Base-by-base conservation (phyloP, 1,140 invertebrate genomes). In the Patella vulgata region DNA sequence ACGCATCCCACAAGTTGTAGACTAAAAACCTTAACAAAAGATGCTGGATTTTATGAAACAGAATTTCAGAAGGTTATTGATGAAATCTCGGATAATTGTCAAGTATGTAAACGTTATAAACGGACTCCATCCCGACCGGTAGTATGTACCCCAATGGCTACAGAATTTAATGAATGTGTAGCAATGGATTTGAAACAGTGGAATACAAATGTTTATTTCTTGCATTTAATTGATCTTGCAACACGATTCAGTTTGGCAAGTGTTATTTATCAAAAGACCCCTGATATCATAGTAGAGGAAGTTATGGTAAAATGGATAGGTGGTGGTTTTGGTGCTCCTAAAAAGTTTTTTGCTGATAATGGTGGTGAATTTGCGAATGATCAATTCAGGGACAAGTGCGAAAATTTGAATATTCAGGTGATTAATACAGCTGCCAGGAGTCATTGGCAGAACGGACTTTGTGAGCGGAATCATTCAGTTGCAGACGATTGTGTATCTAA, bases 161-260 rank as follows among this genome's bases (percentile, higher is more conserved):
- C 58, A 17, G 58, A 52, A 33, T 59, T 50, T 2, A 59, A 51
- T 51, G 58, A 59, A 39, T 25, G 25, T 42, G 56, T 53, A 8
- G 51, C 51, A 8, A 25, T 53, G 31, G 51, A 53, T 33, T 28
- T 53, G 14, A 11, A 53, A 11, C 8, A 53, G 51, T 31, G 11
- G 14, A 14, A 23, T 11, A 12, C 11, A 11, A 17, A 9, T 6
- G 17, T 12, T 9, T 53, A 14, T 11, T 53, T 30, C 11, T 23
- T 53, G 17, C 30, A 53, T 31, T 11, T 53, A 11, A 53, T 53
- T 53, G 51, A 53, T 33, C 12, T 53, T 8, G 11, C 17, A 9
- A 53, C 21, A 30, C 8, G 27, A 50, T 59, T 42, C 30, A 52
- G 44, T 33, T 47, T 42, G 30, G 56, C 30, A 17, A 23, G 17